These are phyloP conservation scores for Paraplagusia blochii DNA, from an alignment of 2,113 vertebrate genomes.

Conservation along the genomic window DNA sequence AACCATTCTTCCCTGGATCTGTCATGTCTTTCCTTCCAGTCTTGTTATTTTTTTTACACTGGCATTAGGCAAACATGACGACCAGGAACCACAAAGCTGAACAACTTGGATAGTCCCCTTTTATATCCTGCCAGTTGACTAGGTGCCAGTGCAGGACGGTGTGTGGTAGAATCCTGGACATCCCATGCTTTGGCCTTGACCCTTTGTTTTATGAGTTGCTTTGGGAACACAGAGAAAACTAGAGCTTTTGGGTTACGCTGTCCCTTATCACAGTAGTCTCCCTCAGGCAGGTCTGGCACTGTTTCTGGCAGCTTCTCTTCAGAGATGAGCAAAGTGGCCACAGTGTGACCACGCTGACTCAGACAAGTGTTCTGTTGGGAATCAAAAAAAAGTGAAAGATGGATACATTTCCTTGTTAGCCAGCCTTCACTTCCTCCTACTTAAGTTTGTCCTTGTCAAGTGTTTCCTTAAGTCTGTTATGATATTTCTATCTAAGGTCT, in stretches of 20 bases:
- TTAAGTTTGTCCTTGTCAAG: conserved; percentile 2
- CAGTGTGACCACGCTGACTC: neutral
- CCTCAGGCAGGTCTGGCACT: conserved; percentile 18
- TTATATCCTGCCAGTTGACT: conserved; percentile 69
- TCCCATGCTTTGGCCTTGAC: conserved; percentile 50
- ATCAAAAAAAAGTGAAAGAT: conserved; percentile 5
- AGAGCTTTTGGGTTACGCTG: conserved; percentile 19
- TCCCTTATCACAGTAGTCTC: conserved; percentile 21
- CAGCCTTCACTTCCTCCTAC: neutral
- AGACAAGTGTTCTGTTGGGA: conserved; percentile 6
- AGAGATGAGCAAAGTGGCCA: neutral
- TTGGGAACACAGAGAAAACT: conserved; percentile 36
- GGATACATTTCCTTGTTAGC: neutral
- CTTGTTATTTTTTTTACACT: conserved; percentile 32
- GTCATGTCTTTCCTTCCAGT: conserved; percentile 30
- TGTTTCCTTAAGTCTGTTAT: neutral
- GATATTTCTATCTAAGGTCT: neutral
- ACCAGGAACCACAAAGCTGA: conserved; percentile 43
- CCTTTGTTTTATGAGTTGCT: conserved; percentile 35
- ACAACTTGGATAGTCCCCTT: conserved; percentile 56
- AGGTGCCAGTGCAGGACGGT: conserved; percentile 64
- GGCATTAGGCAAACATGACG: conserved; percentile 41
- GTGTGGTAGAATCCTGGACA: conserved; percentile 52
- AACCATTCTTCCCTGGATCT: conserved; percentile 23
- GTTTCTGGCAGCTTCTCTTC: conserved; percentile 19